A percentile compares a stretch with the other conserved stretches of the same genome.
Evolutionary conservation across 1,140 invertebrate species (phyloP).

Genomic region (Tenebrio molitor): DNA sequence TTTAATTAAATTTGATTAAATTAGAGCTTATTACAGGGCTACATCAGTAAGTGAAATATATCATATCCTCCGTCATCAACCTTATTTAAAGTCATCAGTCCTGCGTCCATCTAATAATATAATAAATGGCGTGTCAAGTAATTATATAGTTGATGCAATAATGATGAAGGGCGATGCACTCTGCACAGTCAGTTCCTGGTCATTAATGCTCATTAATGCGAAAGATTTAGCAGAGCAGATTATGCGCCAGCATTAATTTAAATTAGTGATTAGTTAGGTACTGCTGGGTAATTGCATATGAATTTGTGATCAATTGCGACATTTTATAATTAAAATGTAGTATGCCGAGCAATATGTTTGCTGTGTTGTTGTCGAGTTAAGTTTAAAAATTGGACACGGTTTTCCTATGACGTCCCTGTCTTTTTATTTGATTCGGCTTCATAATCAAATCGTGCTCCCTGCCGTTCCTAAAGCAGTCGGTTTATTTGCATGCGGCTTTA

Average conservation of each 20-base stretch:
- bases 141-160: background rate
- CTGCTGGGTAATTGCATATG: conserved; percentile 1
- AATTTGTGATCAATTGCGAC: conserved; percentile 9
- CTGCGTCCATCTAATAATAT: background rate
- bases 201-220: conserved; percentile 34
- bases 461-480: conserved; percentile 38
- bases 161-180: conserved; percentile 10
- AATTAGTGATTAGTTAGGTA: conserved; percentile 11
- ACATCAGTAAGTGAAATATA: too few species aligned
- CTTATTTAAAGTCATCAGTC: too few species aligned
- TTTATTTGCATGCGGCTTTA: conserved; percentile 53
- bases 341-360: too few species aligned
- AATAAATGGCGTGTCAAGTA: conserved; percentile 4
- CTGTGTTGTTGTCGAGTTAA: too few species aligned
- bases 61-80: too few species aligned
- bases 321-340: background rate
- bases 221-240: conserved; percentile 23
- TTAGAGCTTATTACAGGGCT: too few species aligned
- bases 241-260: conserved; percentile 22
- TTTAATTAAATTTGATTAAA: too few species aligned
- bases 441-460: conserved; percentile 52
- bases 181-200: background rate
- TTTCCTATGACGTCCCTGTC: background rate
- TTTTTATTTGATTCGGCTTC: conserved; percentile 23
- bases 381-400: background rate